Evolutionary conservation across 1,140 invertebrate species (phyloP), one percentile per base, ranked within the genome.

Genomic region (Diorhabda elongata): DNA sequence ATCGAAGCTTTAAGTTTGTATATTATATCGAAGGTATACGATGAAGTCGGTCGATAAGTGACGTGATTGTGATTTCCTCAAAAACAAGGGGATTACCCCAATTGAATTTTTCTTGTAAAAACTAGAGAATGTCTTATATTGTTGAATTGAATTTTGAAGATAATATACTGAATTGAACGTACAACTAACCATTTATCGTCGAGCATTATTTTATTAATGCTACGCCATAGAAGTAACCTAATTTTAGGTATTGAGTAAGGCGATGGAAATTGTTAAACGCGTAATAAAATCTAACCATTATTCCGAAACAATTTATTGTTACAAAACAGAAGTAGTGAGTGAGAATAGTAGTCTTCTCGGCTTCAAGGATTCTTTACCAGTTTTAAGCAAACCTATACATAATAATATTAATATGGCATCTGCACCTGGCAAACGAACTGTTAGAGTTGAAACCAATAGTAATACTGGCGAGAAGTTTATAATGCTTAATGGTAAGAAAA

Each of bases 401-500:
- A 52, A 52, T 52, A n/a, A 26, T 26, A 26, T 26, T 26, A 26
- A 26, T 26, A 26, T 26, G 26, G 26, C 26, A 26, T 26, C 26
- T 26, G 8, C 45, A 6, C 45, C 45, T 52, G 45, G 5, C 5
- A 52, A 52, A 52, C 5, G 8, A 52, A 9, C 45, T 52, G 8
- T 52, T 2, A 67, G 68, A 62, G 43, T 68, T 9, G 72, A 73
- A 9, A 45, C 43, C 0, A 45, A 68, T 43, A 8, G 44, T 3
- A 52, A 69, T 7, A 58, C 58, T 44, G 69, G 72, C 7, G 67
- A 71, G 4, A 71, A 73, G 58, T 73, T 59, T 45, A 73, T 73
- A 42, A 68, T 64, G 44, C 59, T 73, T 43, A 73, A 71, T 58
- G 72, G 72, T 4, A 70, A 69, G 62, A 73, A 73, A 59, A 44